Conservation (phyloP, 2,888 invertebrate genomes). For the Lasiommata megera region DNA sequence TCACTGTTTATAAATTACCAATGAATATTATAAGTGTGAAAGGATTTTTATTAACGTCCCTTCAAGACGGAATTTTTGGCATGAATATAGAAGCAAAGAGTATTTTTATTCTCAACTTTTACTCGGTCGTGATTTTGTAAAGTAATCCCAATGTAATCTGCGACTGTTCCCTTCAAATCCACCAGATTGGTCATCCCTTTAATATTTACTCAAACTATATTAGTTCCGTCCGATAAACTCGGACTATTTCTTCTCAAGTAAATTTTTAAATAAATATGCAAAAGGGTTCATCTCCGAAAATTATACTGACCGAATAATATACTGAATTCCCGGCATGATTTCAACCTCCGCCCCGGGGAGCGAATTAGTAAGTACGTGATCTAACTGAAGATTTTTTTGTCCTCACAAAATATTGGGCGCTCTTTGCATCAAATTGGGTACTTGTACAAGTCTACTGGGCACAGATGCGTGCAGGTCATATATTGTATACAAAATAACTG, state of each 20-base stretch:
- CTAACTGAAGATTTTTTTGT: constrained; percentile 68
- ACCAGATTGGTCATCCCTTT: not conserved
- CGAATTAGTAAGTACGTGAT: constrained; percentile 75
- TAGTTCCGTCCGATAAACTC: not conserved
- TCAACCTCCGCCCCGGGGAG: constrained; percentile 56
- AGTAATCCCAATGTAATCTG: not conserved
- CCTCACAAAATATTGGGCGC: constrained; percentile 50
- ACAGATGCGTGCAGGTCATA: not conserved
- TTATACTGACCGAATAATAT: constrained; percentile 61
- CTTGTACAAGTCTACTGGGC: constrained; percentile 10
- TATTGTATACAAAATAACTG: too few relatives aligned
- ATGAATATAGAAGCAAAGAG: too few relatives aligned
- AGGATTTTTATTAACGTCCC: too few relatives aligned
- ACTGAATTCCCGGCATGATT: constrained; percentile 69
- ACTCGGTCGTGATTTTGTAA: not conserved
- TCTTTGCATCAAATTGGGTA: constrained; percentile 35
- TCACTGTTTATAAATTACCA: too few relatives aligned
- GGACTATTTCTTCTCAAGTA: not conserved
- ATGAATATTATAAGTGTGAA: too few relatives aligned
- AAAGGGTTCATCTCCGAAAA: constrained; percentile 44
- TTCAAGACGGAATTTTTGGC: too few relatives aligned
- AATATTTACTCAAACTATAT: not conserved
- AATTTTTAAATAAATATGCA: constrained; percentile 27
- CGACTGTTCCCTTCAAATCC: not conserved
- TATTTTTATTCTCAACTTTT: too few relatives aligned